A percentile compares a stretch with the other conserved stretches of the same genome.
These are phyloP conservation scores for Rana temporaria DNA, from an alignment of 2,113 vertebrate species.

Conservation along the genomic window DNA sequence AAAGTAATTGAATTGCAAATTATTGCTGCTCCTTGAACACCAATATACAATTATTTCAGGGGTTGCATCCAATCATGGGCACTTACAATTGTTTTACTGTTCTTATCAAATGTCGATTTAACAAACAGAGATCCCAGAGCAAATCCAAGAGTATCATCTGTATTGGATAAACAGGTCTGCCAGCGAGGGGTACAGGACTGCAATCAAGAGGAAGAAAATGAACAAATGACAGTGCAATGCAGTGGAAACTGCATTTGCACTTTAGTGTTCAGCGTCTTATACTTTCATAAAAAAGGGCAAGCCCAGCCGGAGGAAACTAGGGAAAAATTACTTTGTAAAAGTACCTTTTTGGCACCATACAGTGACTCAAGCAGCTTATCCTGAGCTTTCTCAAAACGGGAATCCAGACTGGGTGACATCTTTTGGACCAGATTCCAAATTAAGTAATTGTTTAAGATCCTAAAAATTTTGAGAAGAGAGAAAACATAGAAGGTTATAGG, in stretches of 20 bases:
- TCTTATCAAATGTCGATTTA: slow-evolving; percentile 92
- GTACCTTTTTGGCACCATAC: slow-evolving; percentile 95
- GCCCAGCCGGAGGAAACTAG: no score
- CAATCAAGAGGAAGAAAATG: slow-evolving; percentile 30
- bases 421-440: slow-evolving; percentile 98
- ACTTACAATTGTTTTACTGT: slow-evolving; percentile 95
- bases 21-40: neutral
- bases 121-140: slow-evolving; percentile 95
- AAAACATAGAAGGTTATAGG: neutral
- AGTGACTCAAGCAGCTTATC: slow-evolving; percentile 92
- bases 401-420: slow-evolving; percentile 88
- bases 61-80: no score
- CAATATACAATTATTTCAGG: no score
- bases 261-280: no score
- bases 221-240: neutral
- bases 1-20: neutral
- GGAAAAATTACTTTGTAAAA: neutral
- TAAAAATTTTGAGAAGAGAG: slow-evolving; percentile 53
- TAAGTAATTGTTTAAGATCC: slow-evolving; percentile 94
- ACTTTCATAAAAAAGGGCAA: neutral
- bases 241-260: no score
- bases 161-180: slow-evolving; percentile 97
- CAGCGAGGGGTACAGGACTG: slow-evolving; percentile 95
- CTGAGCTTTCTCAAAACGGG: slow-evolving; percentile 93
- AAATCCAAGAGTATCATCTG: slow-evolving; percentile 93